These are phyloP conservation scores for Synergus japonicus DNA, from an alignment of 2,888 invertebrate species.

Conservation along the genomic window DNA sequence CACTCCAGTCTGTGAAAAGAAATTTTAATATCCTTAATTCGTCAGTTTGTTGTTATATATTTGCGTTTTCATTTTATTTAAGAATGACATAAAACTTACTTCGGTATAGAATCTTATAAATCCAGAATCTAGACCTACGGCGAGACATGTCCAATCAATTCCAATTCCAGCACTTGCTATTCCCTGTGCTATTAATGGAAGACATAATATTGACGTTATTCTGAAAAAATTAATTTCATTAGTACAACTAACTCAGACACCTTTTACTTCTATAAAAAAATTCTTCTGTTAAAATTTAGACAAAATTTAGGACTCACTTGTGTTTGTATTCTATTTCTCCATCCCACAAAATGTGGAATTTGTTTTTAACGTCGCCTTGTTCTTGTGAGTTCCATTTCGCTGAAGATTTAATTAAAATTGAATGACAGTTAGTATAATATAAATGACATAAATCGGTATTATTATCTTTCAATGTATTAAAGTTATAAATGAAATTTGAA, in stretches of 20 bases:
- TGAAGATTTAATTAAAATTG: slow-evolving; percentile 49
- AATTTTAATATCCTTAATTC: slow-evolving; percentile 23
- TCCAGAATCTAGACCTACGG: slow-evolving; percentile 92
- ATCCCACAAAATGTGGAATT: slow-evolving; percentile 81
- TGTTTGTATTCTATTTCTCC: slow-evolving; percentile 78
- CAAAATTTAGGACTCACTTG: slow-evolving; percentile 68
- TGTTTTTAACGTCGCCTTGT: slow-evolving; percentile 76
- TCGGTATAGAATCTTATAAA: slow-evolving; percentile 93
- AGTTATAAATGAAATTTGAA: no score
- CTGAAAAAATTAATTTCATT: slow-evolving; percentile 75
- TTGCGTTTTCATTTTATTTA: neutral
- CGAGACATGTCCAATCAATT: slow-evolving; percentile 96
- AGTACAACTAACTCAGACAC: neutral
- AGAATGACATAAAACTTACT: slow-evolving; percentile 67
- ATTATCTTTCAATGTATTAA: no score
- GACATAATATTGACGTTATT: slow-evolving; percentile 78
- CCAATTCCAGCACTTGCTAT: slow-evolving; percentile 80
- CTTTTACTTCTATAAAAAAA: neutral
- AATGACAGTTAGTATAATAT: neutral
- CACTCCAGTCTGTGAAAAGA: slow-evolving; percentile 82
- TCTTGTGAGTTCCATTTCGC: slow-evolving; percentile 82
- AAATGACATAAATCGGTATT: no score
- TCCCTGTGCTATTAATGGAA: slow-evolving; percentile 79
- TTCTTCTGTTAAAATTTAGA: slow-evolving; percentile 2
- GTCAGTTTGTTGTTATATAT: neutral